These are phyloP conservation scores for Acleris laterana DNA, from an alignment of 2,888 invertebrate genomes.

Conservation along the genomic window DNA sequence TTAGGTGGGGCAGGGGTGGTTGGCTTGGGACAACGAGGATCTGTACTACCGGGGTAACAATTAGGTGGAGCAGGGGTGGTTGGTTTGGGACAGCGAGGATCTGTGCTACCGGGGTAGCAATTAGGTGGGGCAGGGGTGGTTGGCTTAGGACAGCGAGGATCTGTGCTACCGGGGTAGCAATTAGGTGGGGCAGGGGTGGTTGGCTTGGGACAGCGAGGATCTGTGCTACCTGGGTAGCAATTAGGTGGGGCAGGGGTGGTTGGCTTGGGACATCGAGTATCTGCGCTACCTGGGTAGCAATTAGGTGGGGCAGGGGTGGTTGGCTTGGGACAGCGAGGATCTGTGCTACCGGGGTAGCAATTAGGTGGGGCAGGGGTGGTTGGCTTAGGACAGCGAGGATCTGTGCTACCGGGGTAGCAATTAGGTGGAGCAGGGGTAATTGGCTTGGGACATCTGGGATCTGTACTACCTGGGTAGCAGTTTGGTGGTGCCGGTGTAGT, in stretches of 20 bases:
- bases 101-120: constrained; percentile 54
- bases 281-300: constrained; percentile 58
- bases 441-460: constrained; percentile 45
- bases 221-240: constrained; percentile 43
- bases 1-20: constrained; percentile 42
- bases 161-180: constrained; percentile 46
- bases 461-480: constrained; percentile 46
- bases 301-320: constrained; percentile 46
- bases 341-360: constrained; percentile 45
- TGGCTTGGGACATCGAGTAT: constrained; percentile 46
- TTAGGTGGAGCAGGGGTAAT: constrained; percentile 44
- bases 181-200: constrained; percentile 43
- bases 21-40: constrained; percentile 54
- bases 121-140: constrained; percentile 41
- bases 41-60: constrained; percentile 52
- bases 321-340: constrained; percentile 47
- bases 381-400: constrained; percentile 51
- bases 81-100: constrained; percentile 50
- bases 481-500: constrained; percentile 48
- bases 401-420: constrained; percentile 53
- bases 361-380: constrained; percentile 42
- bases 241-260: constrained; percentile 44
- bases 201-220: constrained; percentile 50
- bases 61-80: constrained; percentile 36
- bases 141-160: constrained; percentile 52